phyloP scores from a whole-genome alignment of 2,113 vertebrate species.

The Astatoreochromis straeleni region DNA sequence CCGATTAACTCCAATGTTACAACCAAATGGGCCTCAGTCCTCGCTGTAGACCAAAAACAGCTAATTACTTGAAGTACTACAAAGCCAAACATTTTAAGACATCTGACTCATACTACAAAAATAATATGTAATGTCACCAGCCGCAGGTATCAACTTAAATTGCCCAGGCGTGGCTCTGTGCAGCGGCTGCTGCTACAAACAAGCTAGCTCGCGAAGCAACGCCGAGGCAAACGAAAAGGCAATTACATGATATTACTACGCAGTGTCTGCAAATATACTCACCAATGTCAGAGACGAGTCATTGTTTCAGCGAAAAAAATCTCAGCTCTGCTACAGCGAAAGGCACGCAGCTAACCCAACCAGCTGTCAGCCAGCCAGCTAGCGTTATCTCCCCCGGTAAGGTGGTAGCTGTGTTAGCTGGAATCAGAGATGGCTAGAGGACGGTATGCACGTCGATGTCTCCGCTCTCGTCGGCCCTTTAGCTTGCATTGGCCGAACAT shows the following conservation, averaged over 20 bases:
- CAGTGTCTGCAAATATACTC: background rate
- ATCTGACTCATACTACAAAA: background rate
- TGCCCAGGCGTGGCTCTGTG: constrained; percentile 53
- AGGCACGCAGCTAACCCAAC: background rate
- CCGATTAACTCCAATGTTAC: constrained; percentile 29
- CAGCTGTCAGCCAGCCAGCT: constrained; percentile 55
- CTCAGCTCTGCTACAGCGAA: background rate
- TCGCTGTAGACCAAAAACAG: constrained; percentile 18
- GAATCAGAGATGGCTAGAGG: constrained; percentile 22
- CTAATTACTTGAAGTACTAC: background rate
- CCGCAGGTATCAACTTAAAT: constrained; percentile 11
- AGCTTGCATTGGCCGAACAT: constrained; percentile 5
- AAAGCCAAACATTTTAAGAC: background rate
- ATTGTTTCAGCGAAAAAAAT: constrained; percentile 15
- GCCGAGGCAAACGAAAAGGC: background rate
- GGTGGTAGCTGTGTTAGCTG: constrained; percentile 44
- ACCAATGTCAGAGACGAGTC: constrained; percentile 54
- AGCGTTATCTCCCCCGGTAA: background rate
- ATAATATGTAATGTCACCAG: background rate
- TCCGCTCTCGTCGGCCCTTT: constrained; percentile 21
- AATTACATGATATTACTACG: background rate
- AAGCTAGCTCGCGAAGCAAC: constrained; percentile 13
- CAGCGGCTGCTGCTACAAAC: constrained; percentile 42
- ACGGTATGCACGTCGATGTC: constrained; percentile 6
- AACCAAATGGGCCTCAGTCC: constrained; percentile 43